phyloP scores from a whole-genome alignment of 2,797 vertebrate genomes.

The Setipinna tenuifilis region DNA sequence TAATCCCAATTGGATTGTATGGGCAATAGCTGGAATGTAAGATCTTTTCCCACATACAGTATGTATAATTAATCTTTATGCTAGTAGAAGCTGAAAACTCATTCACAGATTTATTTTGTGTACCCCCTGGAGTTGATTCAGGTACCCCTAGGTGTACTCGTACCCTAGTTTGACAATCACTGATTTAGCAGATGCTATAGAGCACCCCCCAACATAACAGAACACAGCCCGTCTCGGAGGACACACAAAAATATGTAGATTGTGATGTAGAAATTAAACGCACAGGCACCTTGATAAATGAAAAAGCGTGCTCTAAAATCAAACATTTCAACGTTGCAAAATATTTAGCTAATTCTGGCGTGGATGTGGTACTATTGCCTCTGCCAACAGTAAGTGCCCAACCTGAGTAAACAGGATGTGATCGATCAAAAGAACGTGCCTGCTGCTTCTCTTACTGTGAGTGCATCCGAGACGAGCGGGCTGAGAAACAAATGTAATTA shows the following conservation, averaged over 20 bases:
- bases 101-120: too few species aligned
- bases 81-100: too few species aligned
- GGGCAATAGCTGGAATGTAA: too few species aligned
- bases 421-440: slow-evolving; percentile 12
- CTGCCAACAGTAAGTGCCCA: background rate
- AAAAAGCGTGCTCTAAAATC: background rate
- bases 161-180: too few species aligned
- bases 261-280: background rate
- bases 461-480: background rate
- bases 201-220: too few species aligned
- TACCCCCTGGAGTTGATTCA: too few species aligned
- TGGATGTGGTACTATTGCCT: background rate
- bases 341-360: background rate
- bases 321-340: background rate
- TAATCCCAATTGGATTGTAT: too few species aligned
- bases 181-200: too few species aligned
- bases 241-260: background rate
- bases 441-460: background rate
- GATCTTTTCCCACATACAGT: too few species aligned
- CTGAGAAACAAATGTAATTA: background rate
- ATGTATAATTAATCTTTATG: too few species aligned
- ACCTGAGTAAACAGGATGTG: slow-evolving; percentile 13
- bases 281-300: background rate
- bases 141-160: too few species aligned
- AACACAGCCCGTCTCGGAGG: too few species aligned